Base-by-base conservation (phyloP, 2,797 vertebrate species). In the Premnoplex brunnescens region DNA sequence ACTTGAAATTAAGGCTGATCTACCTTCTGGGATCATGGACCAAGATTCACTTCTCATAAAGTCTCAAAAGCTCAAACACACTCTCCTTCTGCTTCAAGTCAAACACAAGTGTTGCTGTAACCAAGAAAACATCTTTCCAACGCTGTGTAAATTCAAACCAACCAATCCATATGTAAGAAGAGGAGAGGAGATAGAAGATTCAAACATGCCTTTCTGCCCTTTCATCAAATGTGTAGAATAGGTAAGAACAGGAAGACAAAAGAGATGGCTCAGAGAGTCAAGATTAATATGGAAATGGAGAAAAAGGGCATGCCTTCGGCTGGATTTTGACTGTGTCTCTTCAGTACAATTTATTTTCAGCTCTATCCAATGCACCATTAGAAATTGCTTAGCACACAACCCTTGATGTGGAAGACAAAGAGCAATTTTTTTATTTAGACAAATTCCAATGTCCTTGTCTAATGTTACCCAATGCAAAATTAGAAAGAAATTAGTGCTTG, bases 1-100 rank as follows among this genome's bases (percentile, higher is more conserved):
- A 95, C 83, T 93, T 89, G 92, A 94, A 94, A 96, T 95, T 96
- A 96, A 84, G 51, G 67, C 55, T 97, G 93, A 96, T 96, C 60
- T 93, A 89, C 94, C 94, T 97, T 88, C 94, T 80, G 95, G 95
- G 92, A 91, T 87, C 72, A 85, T 17, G 66, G 72, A 81, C 66
- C 55, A 89, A 78, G 81, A 95, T 44, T 94, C 85, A 59, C 14
- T 6, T 88, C 91, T 88, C 58, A 5, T 36, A 32, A 73, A 72
- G 37, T 51, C 74, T 85, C 67, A 91, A 84, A 91, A 81, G 75
- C 87, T 52, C 6, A 7, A 92, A 72, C 5, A 6, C 30, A 12
- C 51, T 88, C 56, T 84, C 55, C 56, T 77, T 78, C 64, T 83
- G 74, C 86, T 95, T 94, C 52, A 54, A 88, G 89, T 79, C 84